A percentile compares a stretch with the other conserved stretches of the same genome.
Conservation (phyloP, 2,113 vertebrate species). For the Charina bottae region DNA sequence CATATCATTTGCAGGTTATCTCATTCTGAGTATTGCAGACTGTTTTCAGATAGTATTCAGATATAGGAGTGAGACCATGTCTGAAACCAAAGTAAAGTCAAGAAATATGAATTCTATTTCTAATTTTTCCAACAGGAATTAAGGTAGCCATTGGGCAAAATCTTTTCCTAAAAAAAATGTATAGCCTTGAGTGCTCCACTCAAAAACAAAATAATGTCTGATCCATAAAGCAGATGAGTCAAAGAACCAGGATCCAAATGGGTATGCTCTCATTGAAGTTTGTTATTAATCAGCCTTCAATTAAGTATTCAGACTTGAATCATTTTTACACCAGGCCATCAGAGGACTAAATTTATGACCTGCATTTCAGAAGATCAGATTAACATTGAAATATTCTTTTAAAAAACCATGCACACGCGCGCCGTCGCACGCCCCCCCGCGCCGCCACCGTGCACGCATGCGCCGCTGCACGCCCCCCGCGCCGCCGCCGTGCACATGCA, state of each 20-base stretch:
- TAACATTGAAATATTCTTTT: fast-evolving
- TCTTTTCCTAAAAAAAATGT: background rate
- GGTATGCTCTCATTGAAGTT: background rate
- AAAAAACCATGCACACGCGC: too few species aligned
- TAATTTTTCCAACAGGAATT: constrained; percentile 3
- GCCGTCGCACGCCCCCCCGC: too few species aligned
- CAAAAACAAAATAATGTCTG: background rate
- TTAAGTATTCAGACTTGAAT: background rate
- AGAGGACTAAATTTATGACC: background rate
- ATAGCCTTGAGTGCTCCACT: constrained; percentile 4
- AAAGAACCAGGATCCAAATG: background rate
- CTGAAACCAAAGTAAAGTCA: constrained; percentile 32
- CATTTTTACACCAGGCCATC: background rate
- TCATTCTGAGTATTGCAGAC: constrained; percentile 18
- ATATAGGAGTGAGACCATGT: constrained; percentile 16
- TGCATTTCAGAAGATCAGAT: background rate
- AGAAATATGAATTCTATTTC: constrained; percentile 30
- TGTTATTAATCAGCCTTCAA: background rate
- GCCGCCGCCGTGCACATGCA: too few species aligned
- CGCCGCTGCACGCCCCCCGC: too few species aligned
- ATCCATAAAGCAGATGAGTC: constrained; percentile 19
- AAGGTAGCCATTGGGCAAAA: background rate
- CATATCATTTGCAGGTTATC: constrained; percentile 39
- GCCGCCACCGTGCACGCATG: too few species aligned
- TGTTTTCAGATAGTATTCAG: constrained; percentile 42